phyloP scores from a whole-genome alignment of 2,888 invertebrate species.

The Watsonalla cultraria region DNA sequence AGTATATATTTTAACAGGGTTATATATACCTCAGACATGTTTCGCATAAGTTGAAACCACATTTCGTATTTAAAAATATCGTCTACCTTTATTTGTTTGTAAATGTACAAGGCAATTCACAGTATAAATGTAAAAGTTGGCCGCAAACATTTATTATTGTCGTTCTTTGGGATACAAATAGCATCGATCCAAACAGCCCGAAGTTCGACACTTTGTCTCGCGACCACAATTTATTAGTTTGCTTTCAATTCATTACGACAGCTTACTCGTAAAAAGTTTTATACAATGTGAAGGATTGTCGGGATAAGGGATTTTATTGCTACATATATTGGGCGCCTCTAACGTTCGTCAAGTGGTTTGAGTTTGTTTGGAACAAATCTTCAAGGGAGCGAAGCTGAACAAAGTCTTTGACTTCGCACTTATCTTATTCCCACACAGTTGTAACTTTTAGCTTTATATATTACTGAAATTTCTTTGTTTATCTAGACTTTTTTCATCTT shows the following conservation, averaged over 20 bases:
- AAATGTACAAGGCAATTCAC: not conserved
- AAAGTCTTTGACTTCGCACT: constrained; percentile 7
- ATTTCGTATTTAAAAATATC: too few relatives aligned
- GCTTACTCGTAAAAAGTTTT: constrained; percentile 36
- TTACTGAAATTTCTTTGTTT: too few relatives aligned
- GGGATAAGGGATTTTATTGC: constrained; percentile 44
- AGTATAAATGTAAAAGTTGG: constrained; percentile 18
- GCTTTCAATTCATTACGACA: constrained; percentile 48
- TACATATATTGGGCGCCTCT: constrained; percentile 29
- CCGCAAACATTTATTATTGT: constrained; percentile 31
- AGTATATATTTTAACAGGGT: too few relatives aligned
- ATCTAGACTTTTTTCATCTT: too few relatives aligned
- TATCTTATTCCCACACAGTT: not conserved
- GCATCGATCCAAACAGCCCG: constrained; percentile 16
- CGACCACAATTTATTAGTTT: constrained; percentile 53
- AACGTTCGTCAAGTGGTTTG: constrained; percentile 12
- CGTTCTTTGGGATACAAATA: constrained; percentile 14
- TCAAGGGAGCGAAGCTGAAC: constrained; percentile 2
- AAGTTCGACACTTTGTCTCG: constrained; percentile 40
- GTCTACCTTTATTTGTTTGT: not conserved
- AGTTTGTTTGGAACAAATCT: constrained; percentile 12
- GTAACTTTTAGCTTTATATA: too few relatives aligned
- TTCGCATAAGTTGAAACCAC: too few relatives aligned
- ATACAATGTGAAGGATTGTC: constrained; percentile 31
- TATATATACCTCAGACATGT: too few relatives aligned